Evolutionary conservation across 2,888 invertebrate genomes (phyloP).

Genomic region (Tortrix viridana): DNA sequence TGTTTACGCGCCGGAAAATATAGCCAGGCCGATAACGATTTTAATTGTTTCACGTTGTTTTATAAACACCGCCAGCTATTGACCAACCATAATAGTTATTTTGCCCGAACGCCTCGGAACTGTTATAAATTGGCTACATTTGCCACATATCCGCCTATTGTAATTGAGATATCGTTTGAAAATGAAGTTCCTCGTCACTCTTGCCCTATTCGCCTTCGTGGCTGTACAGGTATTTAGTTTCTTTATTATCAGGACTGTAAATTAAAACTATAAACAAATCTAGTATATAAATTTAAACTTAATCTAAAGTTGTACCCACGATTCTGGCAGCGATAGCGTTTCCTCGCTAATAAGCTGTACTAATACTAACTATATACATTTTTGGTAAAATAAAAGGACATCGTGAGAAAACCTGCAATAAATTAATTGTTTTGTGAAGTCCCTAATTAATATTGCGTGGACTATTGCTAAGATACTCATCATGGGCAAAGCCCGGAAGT

Average conservation of each 20-base stretch:
- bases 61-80: slow-evolving; percentile 63
- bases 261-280: neutral
- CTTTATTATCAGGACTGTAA: slow-evolving; percentile 1
- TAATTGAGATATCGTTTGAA: slow-evolving; percentile 45
- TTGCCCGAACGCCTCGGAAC: slow-evolving; percentile 45
- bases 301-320: too few species aligned
- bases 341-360: too few species aligned
- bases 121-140: slow-evolving; percentile 63
- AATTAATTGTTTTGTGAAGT: too few species aligned
- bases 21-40: slow-evolving; percentile 60
- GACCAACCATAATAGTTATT: slow-evolving; percentile 56
- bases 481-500: too few species aligned
- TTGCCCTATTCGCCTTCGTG: slow-evolving; percentile 66
- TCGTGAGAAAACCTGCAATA: too few species aligned
- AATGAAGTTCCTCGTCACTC: slow-evolving; percentile 64
- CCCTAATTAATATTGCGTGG: too few species aligned
- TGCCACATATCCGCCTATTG: slow-evolving; percentile 47
- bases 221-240: slow-evolving; percentile 64
- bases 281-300: too few species aligned
- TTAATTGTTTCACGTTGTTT: slow-evolving; percentile 67
- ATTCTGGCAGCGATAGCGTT: too few species aligned
- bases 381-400: too few species aligned
- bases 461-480: too few species aligned
- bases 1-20: slow-evolving; percentile 46
- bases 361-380: too few species aligned